Evolutionary conservation across 2,797 vertebrate genomes (phyloP), one percentile per base, ranked within the genome.

Genomic region (Bufotes viridis): DNA sequence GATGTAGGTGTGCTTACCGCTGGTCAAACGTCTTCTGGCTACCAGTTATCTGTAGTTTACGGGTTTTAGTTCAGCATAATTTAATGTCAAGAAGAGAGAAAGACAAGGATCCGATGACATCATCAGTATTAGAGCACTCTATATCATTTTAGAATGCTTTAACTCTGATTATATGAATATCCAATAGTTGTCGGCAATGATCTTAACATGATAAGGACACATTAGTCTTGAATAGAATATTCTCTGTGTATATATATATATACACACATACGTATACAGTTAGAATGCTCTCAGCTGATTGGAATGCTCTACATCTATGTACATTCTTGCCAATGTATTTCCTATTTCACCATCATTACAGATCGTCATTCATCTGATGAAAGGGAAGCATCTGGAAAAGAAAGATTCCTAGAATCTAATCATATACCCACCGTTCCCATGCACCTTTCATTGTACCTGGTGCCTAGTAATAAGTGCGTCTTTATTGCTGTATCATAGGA

Each of bases 391-490:
- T 82, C 26, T 42, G 69, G 69, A 69, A 61, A 55, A 58, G 60
- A 70, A 87, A 90, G 91, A 91, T 82, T 55, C 18, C 60, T 88
- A 80, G 18, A 14, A 7, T 74, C 86, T 91, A 92, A 91, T 76
- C 18, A 75, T 78, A 74, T 67, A 7, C 76, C 14, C 76, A 60
- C 49, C 22, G 18, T 57, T 60, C 61, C 53, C 80, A 22, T 61
- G 63, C 63, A 83, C n/a, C 80, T 58, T 4, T 78, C 15, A 22
- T 7, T 82, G 10, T 29, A n/a, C 18, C 24, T n/a, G 34, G 24
- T 72, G 34, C 75, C 61, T 53, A 8, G 34, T 42, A 42, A 69
- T 65, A 70, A 83, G 63, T 5, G 70, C 24, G 10, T 70, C 15
- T 2, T 65, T 18, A 72, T 57, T 67, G 34, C 58, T 63, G 51